Evolutionary conservation across 2,888 invertebrate species (phyloP).

Genomic region (Melitaea athalia): DNA sequence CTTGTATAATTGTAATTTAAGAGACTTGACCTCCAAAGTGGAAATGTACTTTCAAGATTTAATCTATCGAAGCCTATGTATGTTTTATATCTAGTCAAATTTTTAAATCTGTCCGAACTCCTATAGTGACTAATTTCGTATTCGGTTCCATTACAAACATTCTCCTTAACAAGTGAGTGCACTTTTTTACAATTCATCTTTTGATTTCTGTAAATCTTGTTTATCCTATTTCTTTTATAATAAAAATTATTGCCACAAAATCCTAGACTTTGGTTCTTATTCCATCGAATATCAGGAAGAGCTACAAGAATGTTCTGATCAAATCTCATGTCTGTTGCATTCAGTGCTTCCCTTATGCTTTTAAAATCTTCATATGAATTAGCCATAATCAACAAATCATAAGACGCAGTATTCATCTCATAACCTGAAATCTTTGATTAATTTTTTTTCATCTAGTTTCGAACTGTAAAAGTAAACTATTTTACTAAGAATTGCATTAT

Average conservation of each 20-base stretch:
- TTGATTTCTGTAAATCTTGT: conserved; percentile 30
- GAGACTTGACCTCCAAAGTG: conserved; percentile 57
- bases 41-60: conserved; percentile 36
- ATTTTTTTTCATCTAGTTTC: not conserved
- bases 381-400: conserved; percentile 66
- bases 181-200: conserved; percentile 23
- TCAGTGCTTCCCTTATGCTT: conserved; percentile 59
- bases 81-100: conserved; percentile 55
- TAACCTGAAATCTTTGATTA: conserved; percentile 59
- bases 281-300: conserved; percentile 46
- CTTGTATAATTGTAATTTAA: conserved; percentile 59
- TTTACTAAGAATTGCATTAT: too few species aligned
- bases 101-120: conserved; percentile 58
- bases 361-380: conserved; percentile 57
- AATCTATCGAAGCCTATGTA: conserved; percentile 50
- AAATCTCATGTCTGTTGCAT: conserved; percentile 63
- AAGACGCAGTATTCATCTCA: conserved; percentile 62
- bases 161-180: conserved; percentile 26
- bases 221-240: conserved; percentile 46
- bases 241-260: conserved; percentile 61
- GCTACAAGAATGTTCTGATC: conserved; percentile 67
- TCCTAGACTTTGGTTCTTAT: conserved; percentile 34
- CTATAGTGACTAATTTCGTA: conserved; percentile 62
- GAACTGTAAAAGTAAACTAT: too few species aligned
- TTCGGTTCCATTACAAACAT: conserved; percentile 46